phyloP scores from a whole-genome alignment of 2,113 vertebrate species.

The Formicarius rufipectus region DNA sequence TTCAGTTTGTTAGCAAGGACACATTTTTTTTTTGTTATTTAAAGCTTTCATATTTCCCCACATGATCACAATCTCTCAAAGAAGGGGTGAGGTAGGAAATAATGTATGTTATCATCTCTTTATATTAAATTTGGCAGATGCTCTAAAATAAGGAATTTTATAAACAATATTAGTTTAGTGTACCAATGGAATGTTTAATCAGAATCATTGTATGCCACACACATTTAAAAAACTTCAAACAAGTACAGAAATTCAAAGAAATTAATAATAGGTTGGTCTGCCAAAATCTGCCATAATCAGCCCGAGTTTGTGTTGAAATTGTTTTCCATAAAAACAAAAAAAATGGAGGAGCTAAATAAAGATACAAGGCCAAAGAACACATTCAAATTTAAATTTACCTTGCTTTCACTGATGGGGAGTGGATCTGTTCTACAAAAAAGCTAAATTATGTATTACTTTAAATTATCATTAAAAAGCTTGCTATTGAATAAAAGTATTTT shows the following conservation, averaged over 20 bases:
- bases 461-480: not conserved
- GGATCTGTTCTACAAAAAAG: not conserved
- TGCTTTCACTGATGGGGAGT: not conserved
- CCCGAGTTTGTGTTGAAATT: conserved; percentile 1
- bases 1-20: conserved; percentile 16
- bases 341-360: not conserved
- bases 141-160: not conserved
- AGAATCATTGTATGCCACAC: not conserved
- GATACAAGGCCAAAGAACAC: not conserved
- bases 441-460: not conserved
- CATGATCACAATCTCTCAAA: not conserved
- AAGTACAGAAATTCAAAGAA: conserved; percentile 8
- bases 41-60: conserved; percentile 6
- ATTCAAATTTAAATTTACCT: conserved; percentile 23
- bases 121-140: conserved; percentile 34
- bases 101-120: not conserved
- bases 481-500: not conserved
- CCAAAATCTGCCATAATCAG: not conserved
- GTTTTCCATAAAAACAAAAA: not conserved
- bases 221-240: not conserved
- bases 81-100: conserved; percentile 2
- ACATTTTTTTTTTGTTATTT: not conserved
- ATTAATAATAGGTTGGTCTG: not conserved
- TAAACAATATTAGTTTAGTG: conserved; percentile 4
- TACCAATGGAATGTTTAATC: conserved; percentile 5